Percentiles rank a stretch among this genome's conserved stretches.
phyloP scores from a whole-genome alignment of 2,797 vertebrate genomes.

The Clarias laeviceps region DNA sequence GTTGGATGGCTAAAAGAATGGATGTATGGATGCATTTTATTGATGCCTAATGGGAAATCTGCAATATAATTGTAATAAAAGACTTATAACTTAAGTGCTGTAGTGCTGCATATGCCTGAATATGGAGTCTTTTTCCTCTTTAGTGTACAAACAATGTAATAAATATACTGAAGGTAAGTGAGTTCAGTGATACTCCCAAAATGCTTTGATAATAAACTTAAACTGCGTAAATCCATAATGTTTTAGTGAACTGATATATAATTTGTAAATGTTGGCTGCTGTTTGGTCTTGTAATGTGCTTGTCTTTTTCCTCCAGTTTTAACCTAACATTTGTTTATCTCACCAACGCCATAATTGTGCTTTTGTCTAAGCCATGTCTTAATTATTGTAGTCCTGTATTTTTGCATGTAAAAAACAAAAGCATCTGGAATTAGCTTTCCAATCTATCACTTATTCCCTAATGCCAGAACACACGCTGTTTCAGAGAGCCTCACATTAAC shows the following conservation, averaged over 20 bases:
- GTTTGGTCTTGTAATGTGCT: neutral
- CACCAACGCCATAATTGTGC: conserved; percentile 13
- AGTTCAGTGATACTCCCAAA: neutral
- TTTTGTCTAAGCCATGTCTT: conserved; percentile 39
- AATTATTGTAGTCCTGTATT: conserved; percentile 33
- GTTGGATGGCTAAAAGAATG: neutral
- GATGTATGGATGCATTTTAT: neutral
- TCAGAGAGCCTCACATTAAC: conserved; percentile 15
- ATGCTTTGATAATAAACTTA: neutral
- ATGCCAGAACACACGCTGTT: conserved; percentile 41
- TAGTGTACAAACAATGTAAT: neutral
- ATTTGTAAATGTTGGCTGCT: conserved; percentile 9
- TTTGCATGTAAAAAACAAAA: conserved; percentile 51
- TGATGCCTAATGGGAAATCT: neutral
- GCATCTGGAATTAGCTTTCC: conserved; percentile 38
- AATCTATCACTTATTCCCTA: conserved; percentile 46
- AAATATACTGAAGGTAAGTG: neutral
- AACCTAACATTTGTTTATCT: conserved; percentile 22
- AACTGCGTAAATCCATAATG: too few relatives aligned
- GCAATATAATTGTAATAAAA: neutral
- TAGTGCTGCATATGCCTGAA: neutral
- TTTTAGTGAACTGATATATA: neutral
- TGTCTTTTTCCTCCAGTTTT: neutral
- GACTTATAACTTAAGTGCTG: neutral
- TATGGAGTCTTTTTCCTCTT: neutral